These are phyloP conservation scores for Aradophagus sp. DNA, from an alignment of 1,140 invertebrate species.

Conservation along the genomic window DNA sequence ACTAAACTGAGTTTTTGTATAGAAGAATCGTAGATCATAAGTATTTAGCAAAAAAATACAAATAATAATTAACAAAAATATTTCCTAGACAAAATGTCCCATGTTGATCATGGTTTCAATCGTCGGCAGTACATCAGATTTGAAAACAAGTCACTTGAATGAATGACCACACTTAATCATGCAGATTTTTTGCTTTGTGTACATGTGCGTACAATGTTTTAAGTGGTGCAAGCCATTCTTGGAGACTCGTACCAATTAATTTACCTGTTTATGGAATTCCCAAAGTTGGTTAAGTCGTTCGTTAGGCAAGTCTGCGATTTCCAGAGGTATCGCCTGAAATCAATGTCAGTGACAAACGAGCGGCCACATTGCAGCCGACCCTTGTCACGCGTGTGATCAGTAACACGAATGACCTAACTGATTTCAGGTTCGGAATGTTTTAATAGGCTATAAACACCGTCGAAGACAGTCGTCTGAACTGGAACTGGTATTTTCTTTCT, in stretches of 20 bases:
- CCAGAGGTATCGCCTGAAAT: slow-evolving; percentile 52
- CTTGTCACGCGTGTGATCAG: slow-evolving; percentile 63
- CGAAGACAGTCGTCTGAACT: too few species aligned
- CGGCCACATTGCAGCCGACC: slow-evolving; percentile 62
- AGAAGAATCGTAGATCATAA: too few species aligned
- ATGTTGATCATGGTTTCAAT: slow-evolving; percentile 14
- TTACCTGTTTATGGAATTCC: slow-evolving; percentile 53
- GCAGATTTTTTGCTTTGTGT: not conserved
- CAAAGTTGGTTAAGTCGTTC: slow-evolving; percentile 67
- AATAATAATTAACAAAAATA: too few species aligned
- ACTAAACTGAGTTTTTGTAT: too few species aligned
- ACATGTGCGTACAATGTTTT: slow-evolving; percentile 29
- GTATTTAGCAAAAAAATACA: too few species aligned
- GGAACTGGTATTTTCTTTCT: too few species aligned
- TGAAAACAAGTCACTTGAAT: slow-evolving; percentile 20
- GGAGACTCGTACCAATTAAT: slow-evolving; percentile 47
- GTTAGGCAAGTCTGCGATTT: slow-evolving; percentile 63
- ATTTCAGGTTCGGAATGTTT: slow-evolving; percentile 69
- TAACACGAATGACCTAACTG: slow-evolving; percentile 65
- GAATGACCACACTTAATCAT: slow-evolving; percentile 31
- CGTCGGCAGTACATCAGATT: slow-evolving; percentile 18
- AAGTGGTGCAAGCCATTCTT: slow-evolving; percentile 20
- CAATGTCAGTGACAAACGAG: slow-evolving; percentile 72
- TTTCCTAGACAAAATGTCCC: too few species aligned
- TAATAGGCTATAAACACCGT: slow-evolving; percentile 63